Percentiles rank a stretch among this genome's conserved stretches.
Evolutionary conservation across 1,140 invertebrate species (phyloP).

Genomic region (Cyphomyrmex costatus): DNA sequence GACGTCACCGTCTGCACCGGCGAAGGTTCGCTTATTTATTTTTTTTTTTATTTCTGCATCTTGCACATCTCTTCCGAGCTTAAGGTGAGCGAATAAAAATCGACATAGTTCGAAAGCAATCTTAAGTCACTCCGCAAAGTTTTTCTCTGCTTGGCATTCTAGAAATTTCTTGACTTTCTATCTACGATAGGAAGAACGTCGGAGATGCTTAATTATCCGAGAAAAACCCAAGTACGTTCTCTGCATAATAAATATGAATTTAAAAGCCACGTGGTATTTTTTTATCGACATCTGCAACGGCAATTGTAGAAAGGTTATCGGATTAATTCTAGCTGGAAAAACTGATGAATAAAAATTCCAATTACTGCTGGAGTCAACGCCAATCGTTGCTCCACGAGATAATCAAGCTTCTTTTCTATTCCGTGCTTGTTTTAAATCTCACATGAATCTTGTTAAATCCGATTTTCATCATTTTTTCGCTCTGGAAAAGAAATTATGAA

Average conservation of each 20-base stretch:
- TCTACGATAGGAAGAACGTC: background rate
- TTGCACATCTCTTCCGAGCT: background rate
- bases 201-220: background rate
- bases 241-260: slow-evolving; percentile 7
- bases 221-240: background rate
- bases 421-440: slow-evolving; percentile 1
- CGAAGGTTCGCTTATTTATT: background rate
- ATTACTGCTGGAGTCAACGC: slow-evolving; percentile 33
- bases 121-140: slow-evolving; percentile 16
- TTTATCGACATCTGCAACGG: background rate
- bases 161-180: slow-evolving; percentile 13
- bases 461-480: slow-evolving; percentile 1
- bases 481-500: background rate
- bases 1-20: background rate
- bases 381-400: background rate
- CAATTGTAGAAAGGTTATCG: background rate
- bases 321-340: slow-evolving; percentile 6
- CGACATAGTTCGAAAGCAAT: slow-evolving; percentile 33
- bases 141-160: background rate
- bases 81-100: slow-evolving; percentile 11
- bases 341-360: slow-evolving; percentile 44
- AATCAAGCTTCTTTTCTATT: background rate
- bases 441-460: background rate
- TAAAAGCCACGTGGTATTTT: background rate
- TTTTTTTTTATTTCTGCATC: background rate